A percentile compares a stretch with the other conserved stretches of the same genome.
Conservation (phyloP, 2,888 invertebrate genomes). For the Platycheirus albimanus region DNA sequence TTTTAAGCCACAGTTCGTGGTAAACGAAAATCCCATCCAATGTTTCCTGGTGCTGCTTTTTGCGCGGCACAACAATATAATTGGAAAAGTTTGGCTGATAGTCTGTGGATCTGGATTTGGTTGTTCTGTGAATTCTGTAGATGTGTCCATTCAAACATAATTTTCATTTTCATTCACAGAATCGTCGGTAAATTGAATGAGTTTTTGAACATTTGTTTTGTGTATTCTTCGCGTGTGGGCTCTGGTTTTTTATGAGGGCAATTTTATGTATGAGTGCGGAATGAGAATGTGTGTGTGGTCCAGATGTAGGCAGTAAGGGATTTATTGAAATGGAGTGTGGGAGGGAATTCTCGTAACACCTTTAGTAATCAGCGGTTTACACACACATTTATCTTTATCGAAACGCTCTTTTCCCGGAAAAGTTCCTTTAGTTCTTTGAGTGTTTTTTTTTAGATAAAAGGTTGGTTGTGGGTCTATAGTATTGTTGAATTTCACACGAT, state of each 20-base stretch:
- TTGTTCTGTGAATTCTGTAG: constrained; percentile 3
- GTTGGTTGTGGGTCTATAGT: background rate
- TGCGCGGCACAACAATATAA: constrained; percentile 18
- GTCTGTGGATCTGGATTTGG: background rate
- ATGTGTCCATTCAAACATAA: constrained; percentile 15
- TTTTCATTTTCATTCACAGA: constrained; percentile 22
- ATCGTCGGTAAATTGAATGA: constrained; percentile 26
- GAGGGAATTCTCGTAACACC: background rate
- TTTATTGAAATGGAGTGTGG: background rate
- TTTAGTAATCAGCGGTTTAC: constrained; percentile 3
- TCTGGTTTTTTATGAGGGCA: background rate
- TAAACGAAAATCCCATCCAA: constrained; percentile 6
- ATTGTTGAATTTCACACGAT: background rate
- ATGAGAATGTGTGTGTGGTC: no score
- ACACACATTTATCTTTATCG: background rate
- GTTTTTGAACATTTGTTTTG: constrained; percentile 30
- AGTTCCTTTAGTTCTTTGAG: background rate
- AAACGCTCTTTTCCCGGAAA: background rate
- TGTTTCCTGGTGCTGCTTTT: background rate
- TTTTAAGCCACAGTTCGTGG: constrained; percentile 45
- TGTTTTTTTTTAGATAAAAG: background rate
- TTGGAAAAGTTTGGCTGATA: constrained; percentile 23
- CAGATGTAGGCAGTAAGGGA: no score
- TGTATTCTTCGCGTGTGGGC: background rate
- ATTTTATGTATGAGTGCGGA: background rate